Percentiles rank a stretch among this genome's conserved stretches.
These are phyloP conservation scores for Mycteria americana DNA, from an alignment of 2,797 vertebrate genomes.

Conservation along the genomic window DNA sequence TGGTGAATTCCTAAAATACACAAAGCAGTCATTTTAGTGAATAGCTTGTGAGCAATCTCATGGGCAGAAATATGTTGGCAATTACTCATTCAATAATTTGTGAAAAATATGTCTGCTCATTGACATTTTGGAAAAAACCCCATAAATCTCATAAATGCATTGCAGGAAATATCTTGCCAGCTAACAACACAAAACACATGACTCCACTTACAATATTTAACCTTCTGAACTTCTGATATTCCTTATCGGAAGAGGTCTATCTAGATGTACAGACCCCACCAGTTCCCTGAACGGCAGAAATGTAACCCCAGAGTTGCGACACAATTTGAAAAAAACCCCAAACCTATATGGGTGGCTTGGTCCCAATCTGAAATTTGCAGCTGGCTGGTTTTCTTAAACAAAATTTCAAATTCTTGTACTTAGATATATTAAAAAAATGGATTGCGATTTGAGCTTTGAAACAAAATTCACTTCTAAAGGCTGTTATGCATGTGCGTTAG, in stretches of 20 bases:
- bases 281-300: background rate
- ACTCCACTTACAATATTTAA: background rate
- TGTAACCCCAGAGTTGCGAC: background rate
- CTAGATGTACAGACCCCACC: background rate
- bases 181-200: background rate
- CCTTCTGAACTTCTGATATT: background rate
- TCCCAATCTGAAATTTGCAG: background rate
- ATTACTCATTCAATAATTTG: conserved; percentile 32
- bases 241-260: background rate
- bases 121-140: background rate
- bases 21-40: background rate
- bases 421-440: background rate
- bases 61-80: background rate
- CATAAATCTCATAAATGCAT: background rate
- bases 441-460: background rate
- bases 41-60: conserved; percentile 11
- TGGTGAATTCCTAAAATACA: background rate
- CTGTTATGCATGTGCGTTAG: background rate
- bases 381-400: background rate
- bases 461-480: background rate
- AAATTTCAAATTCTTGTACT: background rate
- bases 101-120: conserved; percentile 20
- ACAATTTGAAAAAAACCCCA: background rate
- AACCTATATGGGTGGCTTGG: background rate
- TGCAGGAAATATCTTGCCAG: background rate